Evolutionary conservation across 92 coral and sea anemone species (phyloP), one percentile per base, ranked within the genome.

Genomic region (Desmophyllum pertusum): DNA sequence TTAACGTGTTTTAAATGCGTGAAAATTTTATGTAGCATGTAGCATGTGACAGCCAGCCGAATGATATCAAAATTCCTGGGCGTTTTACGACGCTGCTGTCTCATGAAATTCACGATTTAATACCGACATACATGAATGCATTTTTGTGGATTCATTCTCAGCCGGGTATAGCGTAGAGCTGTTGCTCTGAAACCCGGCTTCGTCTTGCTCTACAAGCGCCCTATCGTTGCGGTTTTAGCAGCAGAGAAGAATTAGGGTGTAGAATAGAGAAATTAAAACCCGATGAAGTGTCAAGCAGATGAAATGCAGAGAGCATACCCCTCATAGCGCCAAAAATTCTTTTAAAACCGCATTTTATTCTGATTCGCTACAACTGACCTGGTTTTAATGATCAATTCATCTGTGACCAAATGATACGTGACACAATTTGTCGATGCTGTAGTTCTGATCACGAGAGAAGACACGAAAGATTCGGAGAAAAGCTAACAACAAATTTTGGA

Each of bases 251-350:
- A 82, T 57, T 55, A 71, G 70, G 72, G 86, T 80, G 84, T 80
- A 45, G 86, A 40, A 43, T 53, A 30, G 10, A 37, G 78, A 72
- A 55, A 71, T 72, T 18, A 82, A 69, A 80, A 82, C 86, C 78
- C 72, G 71, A 61, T 73, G 78, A 82, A 82, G 86, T 82, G 86
- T 82, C 86, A 82, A 82, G 17, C 4, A 62, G 79, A 82, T 63
- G 45, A 39, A 55, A 82, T 57, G 71, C 86, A 82, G 70, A 4
- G 15, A 21, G 61, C 86, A 72, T 82, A 31, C 86, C 79, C 38
- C 21, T 29, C 72, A 82, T 82, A 82, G 63, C 79, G 14, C n/a
- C n/a, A 35, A 33, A 35, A 68, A 68, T 64, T 50, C 65, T 48
- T 48, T 67, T 23, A 33, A 67, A 80, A 80, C 76, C 83, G 83